phyloP scores from a whole-genome alignment of 1,140 invertebrate species.

The Proales similis region DNA sequence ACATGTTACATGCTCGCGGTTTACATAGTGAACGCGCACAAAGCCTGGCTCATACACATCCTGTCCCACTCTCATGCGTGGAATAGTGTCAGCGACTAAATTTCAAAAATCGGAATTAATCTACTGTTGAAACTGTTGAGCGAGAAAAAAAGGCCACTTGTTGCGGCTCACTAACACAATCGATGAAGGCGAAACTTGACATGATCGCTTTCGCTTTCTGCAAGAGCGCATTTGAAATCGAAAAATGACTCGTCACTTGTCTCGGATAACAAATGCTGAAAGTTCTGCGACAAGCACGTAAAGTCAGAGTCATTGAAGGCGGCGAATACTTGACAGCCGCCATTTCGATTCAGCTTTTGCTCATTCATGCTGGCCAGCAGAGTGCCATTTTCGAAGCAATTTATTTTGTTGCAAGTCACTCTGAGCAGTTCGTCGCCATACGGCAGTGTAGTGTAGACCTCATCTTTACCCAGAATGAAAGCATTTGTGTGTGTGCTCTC shows the following conservation, averaged over 20 bases:
- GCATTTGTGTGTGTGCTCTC: background rate
- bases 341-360: background rate
- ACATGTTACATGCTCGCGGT: background rate
- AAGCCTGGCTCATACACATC: background rate
- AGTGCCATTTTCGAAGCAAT: background rate
- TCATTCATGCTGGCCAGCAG: background rate
- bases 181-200: background rate
- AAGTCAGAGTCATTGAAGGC: background rate
- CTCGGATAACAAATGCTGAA: background rate
- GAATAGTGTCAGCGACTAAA: background rate
- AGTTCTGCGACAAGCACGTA: background rate
- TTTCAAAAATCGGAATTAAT: background rate
- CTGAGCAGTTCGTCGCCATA: background rate
- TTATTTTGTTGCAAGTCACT: background rate
- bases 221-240: background rate
- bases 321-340: background rate
- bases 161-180: background rate
- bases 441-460: background rate
- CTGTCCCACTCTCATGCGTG: background rate
- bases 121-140: background rate
- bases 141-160: no score
- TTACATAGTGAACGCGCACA: background rate
- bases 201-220: background rate
- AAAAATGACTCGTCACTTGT: background rate
- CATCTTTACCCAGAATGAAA: background rate